Base-by-base conservation (phyloP, 2,113 vertebrate species). In the Planiliza haematocheilus region DNA sequence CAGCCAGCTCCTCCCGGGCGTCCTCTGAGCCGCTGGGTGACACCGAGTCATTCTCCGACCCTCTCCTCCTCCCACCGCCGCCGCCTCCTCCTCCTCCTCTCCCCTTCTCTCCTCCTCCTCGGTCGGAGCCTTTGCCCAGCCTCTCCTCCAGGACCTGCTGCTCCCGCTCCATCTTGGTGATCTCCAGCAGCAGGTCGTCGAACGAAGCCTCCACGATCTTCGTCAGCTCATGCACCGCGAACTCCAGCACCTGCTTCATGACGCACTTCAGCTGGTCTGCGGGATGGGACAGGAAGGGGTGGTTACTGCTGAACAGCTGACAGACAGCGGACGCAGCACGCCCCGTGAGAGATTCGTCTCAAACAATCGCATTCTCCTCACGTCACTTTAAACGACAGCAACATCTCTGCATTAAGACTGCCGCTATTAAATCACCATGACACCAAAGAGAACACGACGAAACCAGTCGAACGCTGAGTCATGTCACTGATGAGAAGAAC, bases 201-300 rank as follows among this genome's bases (percentile, higher is more conserved):
- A 92, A 94, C 9, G 93, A 93, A 6, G 93, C 92, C 77, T 94
- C 93, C 57, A 94, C 94, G 12, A 94, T 93, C 84, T 93, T 94
- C 0, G 88, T 92, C 61, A 94, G 86, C 79, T 94, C 93, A 0
- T 83, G 85, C 30, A 93, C 74, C 0, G 93, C 93, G 0, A 93
- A 93, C 13, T 93, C 88, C 86, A 94, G 83, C 1, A 94, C 94
- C 55, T 86, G 91, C 58, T 94, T 90, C 94, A 94, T 93, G 18
- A 93, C 94, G 0, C 55, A 46, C 82, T 93, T 94, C 60, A 94
- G 84, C 90, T 94, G 94, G 72, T 92, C 94, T 94, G 86, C 8
- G 55, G 57, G 11, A 70, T 57, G 39, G 5, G 13, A 45, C 41
- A 6, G 41, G 43, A 14, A 8, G 13, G 6, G 24, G 24, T 3